Conservation (phyloP, 2,888 invertebrate genomes). For the Andrena chrysosceles region DNA sequence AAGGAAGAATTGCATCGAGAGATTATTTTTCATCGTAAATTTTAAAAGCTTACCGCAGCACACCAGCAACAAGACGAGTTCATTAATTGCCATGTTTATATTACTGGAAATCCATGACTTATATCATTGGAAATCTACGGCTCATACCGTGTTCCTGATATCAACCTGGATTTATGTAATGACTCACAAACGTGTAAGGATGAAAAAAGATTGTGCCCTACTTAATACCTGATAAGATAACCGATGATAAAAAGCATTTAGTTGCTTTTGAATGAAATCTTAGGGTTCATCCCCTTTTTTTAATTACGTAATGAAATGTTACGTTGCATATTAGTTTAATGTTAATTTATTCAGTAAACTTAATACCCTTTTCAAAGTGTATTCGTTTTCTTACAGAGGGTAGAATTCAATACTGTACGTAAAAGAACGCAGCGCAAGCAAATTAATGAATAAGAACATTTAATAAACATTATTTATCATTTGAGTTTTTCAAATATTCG, state of each 20-base stretch:
- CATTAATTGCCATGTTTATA: conserved; percentile 44
- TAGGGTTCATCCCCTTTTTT: background rate
- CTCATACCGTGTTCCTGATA: conserved; percentile 21
- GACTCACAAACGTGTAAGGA: conserved; percentile 61
- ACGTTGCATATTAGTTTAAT: background rate
- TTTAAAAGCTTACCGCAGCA: conserved; percentile 42
- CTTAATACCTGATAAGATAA: conserved; percentile 76
- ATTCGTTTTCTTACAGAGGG: background rate
- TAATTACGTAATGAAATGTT: background rate
- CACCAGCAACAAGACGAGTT: conserved; percentile 45
- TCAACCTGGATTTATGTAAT: conserved; percentile 48
- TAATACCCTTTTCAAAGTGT: background rate
- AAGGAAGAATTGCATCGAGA: background rate
- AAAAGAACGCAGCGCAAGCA: background rate
- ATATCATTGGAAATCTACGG: conserved; percentile 18
- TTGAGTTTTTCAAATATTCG: background rate
- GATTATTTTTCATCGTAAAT: background rate
- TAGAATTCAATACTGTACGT: background rate
- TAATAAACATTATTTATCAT: conserved; percentile 4
- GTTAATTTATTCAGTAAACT: background rate
- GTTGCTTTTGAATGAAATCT: conserved; percentile 1
- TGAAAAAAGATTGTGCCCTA: conserved; percentile 63
- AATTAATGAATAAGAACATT: background rate
- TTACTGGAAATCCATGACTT: conserved; percentile 24
- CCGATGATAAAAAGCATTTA: conserved; percentile 30